Base-by-base conservation (phyloP, 2,113 vertebrate genomes). In the Piaya cayana region DNA sequence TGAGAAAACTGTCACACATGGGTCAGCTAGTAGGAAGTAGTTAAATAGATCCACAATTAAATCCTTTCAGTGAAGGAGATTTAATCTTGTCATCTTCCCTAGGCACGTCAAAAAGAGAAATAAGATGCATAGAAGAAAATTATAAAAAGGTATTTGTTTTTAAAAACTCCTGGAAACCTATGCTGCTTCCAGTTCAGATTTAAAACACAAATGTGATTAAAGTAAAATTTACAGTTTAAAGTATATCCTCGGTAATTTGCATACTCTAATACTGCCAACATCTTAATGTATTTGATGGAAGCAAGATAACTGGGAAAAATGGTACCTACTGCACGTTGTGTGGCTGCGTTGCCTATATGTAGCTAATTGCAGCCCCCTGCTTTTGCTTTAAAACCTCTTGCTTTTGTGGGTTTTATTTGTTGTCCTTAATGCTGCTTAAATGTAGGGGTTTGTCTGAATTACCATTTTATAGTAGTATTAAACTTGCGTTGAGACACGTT, bases 391-490 rank as follows among this genome's bases (percentile, higher is more conserved):
- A 56, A 94, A 77, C 67, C 12, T 81, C 68, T 90, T 82, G 68
- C 76, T 90, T 95, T 92, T 90, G 90, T 72, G 52, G 36, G 11
- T 65, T 96, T 95, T 83, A 92, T 36, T 72, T 60, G 29, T 79
- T 82, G 72, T 79, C 91, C 69, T 84, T 84, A 92, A 84, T 58
- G 76, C 8, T 92, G 45, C 79, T 91, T 79, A 93, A 93, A 93
- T 77, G 30, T n/a, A 80, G 59, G 12, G 39, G 9, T 89, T 93
- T 88, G 39, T 49, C 56, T 83, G 74, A 77, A 96, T 92, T 85
- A 84, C 77, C 63, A n/a, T 92, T 94, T 94, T 88, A 96, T 92
- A 85, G 74, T n/a, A 43, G 63, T 36, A 87, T 91, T 96, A 93
- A 80, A 83, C 69, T 96, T 64, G 59, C 45, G 53, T 49, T 85